These are phyloP conservation scores for Athalia cordata DNA, from an alignment of 2,888 invertebrate species.

Conservation along the genomic window DNA sequence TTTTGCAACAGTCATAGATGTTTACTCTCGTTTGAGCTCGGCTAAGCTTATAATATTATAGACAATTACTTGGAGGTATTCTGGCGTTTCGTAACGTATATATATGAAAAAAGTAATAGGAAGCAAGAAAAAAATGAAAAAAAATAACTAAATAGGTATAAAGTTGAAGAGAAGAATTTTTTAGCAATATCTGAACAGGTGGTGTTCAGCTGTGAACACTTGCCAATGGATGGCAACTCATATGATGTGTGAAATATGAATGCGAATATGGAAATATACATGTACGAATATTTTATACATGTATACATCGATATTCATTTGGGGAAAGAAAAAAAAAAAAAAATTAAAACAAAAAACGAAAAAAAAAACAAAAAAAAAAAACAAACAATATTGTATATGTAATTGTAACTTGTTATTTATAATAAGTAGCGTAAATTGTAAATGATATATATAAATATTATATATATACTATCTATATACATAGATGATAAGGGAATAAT, in stretches of 20 bases:
- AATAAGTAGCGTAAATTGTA: conserved; percentile 12
- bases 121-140: conserved; percentile 34
- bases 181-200: conserved; percentile 37
- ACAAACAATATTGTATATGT: conserved; percentile 37
- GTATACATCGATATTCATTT: neutral
- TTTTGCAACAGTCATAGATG: neutral
- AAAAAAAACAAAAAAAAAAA: conserved; percentile 34
- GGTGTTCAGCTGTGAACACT: conserved; percentile 16
- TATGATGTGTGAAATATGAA: neutral
- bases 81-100: neutral
- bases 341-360: conserved; percentile 24
- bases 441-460: conserved; percentile 50
- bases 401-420: neutral
- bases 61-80: conserved; percentile 22
- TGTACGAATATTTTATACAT: neutral
- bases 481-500: conserved; percentile 42
- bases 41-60: neutral
- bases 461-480: conserved; percentile 59
- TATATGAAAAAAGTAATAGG: conserved; percentile 30
- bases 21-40: conserved; percentile 3
- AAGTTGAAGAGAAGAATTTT: conserved; percentile 38
- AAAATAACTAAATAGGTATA: conserved; percentile 30
- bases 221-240: neutral
- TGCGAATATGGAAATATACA: neutral
- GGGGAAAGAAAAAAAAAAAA: conserved; percentile 4